A percentile compares a stretch with the other conserved stretches of the same genome.
These are phyloP conservation scores for Diadumene lineata DNA, from an alignment of 92 coral and sea anemone genomes.

Conservation along the genomic window DNA sequence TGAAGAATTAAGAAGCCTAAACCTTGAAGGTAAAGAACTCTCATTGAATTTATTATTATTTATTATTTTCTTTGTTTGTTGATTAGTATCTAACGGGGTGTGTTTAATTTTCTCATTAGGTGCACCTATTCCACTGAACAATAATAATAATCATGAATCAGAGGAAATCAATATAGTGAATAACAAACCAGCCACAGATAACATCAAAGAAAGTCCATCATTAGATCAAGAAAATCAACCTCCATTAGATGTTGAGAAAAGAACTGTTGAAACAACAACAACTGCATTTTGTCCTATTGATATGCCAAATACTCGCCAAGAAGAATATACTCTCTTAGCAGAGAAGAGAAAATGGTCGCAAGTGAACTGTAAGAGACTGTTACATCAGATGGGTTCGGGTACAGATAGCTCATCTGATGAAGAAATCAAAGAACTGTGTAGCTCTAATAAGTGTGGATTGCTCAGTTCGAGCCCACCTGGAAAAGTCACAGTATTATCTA, in stretches of 20 bases:
- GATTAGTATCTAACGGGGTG: conserved; percentile 2
- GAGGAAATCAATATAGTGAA: neutral
- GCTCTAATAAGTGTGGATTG: conserved; percentile 49
- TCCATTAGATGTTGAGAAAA: conserved; percentile 10
- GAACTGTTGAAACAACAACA: conserved; percentile 27
- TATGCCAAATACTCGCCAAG: conserved; percentile 31
- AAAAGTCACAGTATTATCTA: conserved; percentile 88
- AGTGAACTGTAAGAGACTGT: conserved; percentile 66
- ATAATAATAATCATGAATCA: conserved; percentile 26
- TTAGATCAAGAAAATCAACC: conserved; percentile 48
- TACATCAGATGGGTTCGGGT: conserved; percentile 75
- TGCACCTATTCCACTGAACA: conserved; percentile 5
- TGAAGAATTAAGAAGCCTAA: conserved; percentile 72
- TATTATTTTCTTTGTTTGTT: neutral
- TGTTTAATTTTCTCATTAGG: conserved; percentile 11
- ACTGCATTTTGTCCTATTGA: conserved; percentile 51
- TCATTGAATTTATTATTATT: neutral
- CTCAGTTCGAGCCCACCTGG: conserved; percentile 85
- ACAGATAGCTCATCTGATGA: conserved; percentile 99
- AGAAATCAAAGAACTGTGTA: conserved; percentile 92
- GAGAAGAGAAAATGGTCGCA: conserved; percentile 99
- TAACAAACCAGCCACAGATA: conserved; percentile 1
- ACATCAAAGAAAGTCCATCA: conserved; percentile 23
- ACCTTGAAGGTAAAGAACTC: conserved; percentile 53
- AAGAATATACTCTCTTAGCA: conserved; percentile 47